phyloP scores from a whole-genome alignment of 2,797 vertebrate genomes.

The Neopelma chrysocephalum region DNA sequence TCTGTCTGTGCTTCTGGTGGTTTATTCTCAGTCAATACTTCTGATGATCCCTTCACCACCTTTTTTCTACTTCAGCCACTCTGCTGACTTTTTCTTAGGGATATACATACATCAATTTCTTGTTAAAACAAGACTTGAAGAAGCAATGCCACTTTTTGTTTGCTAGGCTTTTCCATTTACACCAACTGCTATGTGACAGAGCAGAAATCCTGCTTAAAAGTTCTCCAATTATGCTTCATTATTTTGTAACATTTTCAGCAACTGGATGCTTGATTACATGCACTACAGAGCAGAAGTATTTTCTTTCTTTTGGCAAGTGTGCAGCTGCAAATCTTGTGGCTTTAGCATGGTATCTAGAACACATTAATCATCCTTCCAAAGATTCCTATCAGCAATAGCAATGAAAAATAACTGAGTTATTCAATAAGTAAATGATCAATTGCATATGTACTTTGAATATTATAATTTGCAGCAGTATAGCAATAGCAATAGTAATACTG shows the following conservation, averaged over 20 bases:
- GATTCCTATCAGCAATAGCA: neutral
- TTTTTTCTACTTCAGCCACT: neutral
- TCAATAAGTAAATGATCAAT: slow-evolving; percentile 10
- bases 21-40: slow-evolving; percentile 31
- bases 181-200: slow-evolving; percentile 37
- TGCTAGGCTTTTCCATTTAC: slow-evolving; percentile 2
- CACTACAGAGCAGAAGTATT: slow-evolving; percentile 40
- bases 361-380: slow-evolving; percentile 43
- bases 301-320: slow-evolving; percentile 32
- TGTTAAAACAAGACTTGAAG: neutral
- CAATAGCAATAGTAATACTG: neutral
- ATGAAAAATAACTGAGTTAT: slow-evolving; percentile 12
- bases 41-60: neutral
- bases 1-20: neutral
- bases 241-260: slow-evolving; percentile 60
- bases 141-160: slow-evolving; percentile 26
- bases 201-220: slow-evolving; percentile 45
- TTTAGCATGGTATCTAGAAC: slow-evolving; percentile 19
- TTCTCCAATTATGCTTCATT: slow-evolving; percentile 55
- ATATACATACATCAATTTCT: slow-evolving; percentile 15
- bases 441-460: neutral
- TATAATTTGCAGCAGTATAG: neutral
- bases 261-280: slow-evolving; percentile 64
- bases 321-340: slow-evolving; percentile 51
- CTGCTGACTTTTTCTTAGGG: slow-evolving; percentile 9